Conservation (phyloP, 1,140 invertebrate genomes). For the Trachelipus rathkii region DNA sequence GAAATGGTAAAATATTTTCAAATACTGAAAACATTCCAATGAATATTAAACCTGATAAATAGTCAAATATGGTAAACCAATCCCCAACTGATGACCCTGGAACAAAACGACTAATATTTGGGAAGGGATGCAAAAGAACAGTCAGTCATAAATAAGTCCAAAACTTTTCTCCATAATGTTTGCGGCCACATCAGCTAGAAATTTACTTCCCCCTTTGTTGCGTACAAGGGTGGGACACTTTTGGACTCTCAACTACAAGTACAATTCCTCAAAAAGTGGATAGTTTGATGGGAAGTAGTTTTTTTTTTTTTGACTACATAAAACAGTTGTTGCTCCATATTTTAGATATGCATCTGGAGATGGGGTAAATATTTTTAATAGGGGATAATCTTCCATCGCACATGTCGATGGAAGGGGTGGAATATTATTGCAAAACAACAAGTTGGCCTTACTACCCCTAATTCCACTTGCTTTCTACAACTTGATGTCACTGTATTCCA, state of each 20-base stretch:
- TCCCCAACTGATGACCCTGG: neutral
- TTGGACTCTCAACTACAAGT: neutral
- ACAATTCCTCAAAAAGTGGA: neutral
- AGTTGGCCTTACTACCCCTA: neutral
- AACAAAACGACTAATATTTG: neutral
- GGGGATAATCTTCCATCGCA: slow-evolving; percentile 2
- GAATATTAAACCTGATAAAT: neutral
- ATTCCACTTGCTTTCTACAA: neutral
- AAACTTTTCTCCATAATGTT: too few species aligned
- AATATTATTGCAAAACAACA: neutral
- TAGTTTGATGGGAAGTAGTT: neutral
- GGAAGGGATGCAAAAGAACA: neutral
- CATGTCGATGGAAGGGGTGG: neutral
- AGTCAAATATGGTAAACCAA: neutral
- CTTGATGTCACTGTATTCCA: neutral
- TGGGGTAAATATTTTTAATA: neutral
- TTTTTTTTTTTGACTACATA: neutral
- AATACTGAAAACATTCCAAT: neutral
- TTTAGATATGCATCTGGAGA: neutral
- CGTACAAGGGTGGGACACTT: neutral
- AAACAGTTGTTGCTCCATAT: neutral
- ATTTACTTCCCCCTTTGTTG: slow-evolving; percentile 4
- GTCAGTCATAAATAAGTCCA: neutral
- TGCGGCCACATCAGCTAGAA: neutral
- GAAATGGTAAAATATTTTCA: neutral